These are phyloP conservation scores for Bagarius yarrelli DNA, from an alignment of 2,113 vertebrate species.

Conservation along the genomic window DNA sequence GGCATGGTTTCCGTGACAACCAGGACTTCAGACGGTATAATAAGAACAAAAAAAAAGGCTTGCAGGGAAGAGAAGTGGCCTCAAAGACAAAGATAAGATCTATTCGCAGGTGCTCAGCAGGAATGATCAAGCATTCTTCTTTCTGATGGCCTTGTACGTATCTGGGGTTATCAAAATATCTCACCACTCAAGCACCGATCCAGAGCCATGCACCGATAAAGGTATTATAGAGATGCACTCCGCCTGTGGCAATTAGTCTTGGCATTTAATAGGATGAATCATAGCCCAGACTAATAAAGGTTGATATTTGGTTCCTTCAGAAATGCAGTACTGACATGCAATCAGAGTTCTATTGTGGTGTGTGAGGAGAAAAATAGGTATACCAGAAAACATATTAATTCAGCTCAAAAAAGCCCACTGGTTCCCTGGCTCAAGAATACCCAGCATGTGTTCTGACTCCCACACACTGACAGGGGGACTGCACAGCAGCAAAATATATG, in stretches of 20 bases:
- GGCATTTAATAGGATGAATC: conserved; percentile 43
- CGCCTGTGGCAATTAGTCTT: conserved; percentile 13
- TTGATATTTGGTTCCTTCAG: conserved; percentile 37
- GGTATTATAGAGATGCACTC: conserved; percentile 31
- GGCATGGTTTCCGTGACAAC: conserved; percentile 49
- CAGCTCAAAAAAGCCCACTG: not conserved
- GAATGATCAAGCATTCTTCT: conserved; percentile 19
- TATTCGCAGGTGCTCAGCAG: conserved; percentile 21
- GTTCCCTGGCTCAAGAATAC: not conserved
- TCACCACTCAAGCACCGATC: conserved; percentile 25
- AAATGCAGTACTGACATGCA: conserved; percentile 13
- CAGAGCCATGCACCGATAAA: not conserved
- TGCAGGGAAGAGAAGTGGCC: conserved; percentile 15
- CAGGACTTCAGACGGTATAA: conserved; percentile 27
- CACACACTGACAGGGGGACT: not conserved
- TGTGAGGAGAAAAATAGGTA: conserved; percentile 8
- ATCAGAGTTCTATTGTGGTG: conserved; percentile 22
- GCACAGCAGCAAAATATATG: not conserved
- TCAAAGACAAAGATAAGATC: conserved; percentile 38
- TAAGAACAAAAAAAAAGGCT: not conserved
- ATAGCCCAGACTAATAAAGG: conserved; percentile 22
- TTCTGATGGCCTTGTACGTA: conserved; percentile 25
- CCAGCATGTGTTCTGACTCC: not conserved
- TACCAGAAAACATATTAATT: not conserved
- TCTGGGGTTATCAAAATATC: conserved; percentile 26